Conservation (phyloP, 1,140 invertebrate species). For the Hormaphis cornu region DNA sequence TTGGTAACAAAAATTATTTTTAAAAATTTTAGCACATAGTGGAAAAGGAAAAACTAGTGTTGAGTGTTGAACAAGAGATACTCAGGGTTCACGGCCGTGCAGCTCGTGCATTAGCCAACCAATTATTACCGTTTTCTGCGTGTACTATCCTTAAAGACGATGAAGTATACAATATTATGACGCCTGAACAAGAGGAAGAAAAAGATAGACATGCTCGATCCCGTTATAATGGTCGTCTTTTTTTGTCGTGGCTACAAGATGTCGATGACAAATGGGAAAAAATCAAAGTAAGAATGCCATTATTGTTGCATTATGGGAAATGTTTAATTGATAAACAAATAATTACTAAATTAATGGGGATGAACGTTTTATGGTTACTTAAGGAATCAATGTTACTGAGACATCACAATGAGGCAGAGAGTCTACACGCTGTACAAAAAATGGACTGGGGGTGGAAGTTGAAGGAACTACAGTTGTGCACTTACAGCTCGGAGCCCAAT, state of each 20-base stretch:
- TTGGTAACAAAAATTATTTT: no score
- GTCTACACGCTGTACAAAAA: conserved; percentile 83
- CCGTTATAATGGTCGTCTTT: conserved; percentile 83
- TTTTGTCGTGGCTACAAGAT: conserved; percentile 93
- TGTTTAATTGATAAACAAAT: neutral
- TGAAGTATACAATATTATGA: conserved; percentile 88
- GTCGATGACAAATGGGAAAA: conserved; percentile 98
- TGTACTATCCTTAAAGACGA: conserved; percentile 88
- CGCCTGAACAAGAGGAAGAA: conserved; percentile 79
- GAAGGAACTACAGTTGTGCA: conserved; percentile 72
- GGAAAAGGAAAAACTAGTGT: conserved; percentile 87
- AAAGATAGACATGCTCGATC: conserved; percentile 84
- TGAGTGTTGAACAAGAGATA: conserved; percentile 92
- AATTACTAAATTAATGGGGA: neutral
- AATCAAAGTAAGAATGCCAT: conserved; percentile 64
- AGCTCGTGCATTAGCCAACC: conserved; percentile 82
- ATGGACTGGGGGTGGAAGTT: conserved; percentile 96
- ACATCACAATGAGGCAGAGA: conserved; percentile 92
- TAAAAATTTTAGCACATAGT: conserved; percentile 68
- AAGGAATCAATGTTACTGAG: conserved; percentile 83
- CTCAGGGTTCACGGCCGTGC: conserved; percentile 85
- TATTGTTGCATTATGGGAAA: neutral
- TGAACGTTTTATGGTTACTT: conserved; percentile 37
- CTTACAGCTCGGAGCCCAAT: conserved; percentile 61
- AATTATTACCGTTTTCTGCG: conserved; percentile 81